Evolutionary conservation across 2,888 invertebrate genomes (phyloP), one percentile per base, ranked within the genome.

Genomic region (Venusia cambrica): DNA sequence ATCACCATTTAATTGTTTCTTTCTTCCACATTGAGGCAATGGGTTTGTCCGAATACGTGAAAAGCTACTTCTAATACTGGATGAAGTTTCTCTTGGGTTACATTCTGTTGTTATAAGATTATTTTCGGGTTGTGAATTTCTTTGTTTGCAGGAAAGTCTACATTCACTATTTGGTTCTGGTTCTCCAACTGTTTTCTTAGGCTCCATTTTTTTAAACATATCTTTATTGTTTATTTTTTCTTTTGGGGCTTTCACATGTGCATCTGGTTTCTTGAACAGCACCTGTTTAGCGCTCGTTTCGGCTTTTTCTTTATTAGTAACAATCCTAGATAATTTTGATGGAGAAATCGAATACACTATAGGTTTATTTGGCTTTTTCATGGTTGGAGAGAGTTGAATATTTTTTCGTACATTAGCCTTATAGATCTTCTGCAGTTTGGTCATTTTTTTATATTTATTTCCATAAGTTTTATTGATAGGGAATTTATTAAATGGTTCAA

Each of bases 231-330:
- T 24, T n/a, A 7, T 3, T 4, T 6, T 37, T 22, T 17, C 20
- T 31, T 26, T 29, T 13, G n/a, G 4, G 4, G 9, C 22, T 28
- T 24, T 15, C 15, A 15, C 18, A 6, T 3, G 9, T n/a, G 5
- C 13, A 13, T 16, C n/a, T 25, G 10, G 10, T 24, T 15, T 24
- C 4, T 25, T 20, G 16, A 4, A 6, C 11, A 12, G 15, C 8
- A 11, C 4, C 44, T 63, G 52, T 36, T 64, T 58, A 2, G 48
- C 45, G 26, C 70, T 80, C 8, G 71, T 29, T 53, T 75, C 71
- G 8, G 71, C 76, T 34, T 76, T 81, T 45, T 76, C 74, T 54
- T 76, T 28, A 13, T 11, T 28, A 17, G 19, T n/a, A n/a, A n/a
- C n/a, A n/a, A n/a, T n/a, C n/a, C n/a, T n/a, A n/a, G n/a, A n/a